phyloP scores from a whole-genome alignment of 2,888 invertebrate species.

The Drosophila kuntzei region DNA sequence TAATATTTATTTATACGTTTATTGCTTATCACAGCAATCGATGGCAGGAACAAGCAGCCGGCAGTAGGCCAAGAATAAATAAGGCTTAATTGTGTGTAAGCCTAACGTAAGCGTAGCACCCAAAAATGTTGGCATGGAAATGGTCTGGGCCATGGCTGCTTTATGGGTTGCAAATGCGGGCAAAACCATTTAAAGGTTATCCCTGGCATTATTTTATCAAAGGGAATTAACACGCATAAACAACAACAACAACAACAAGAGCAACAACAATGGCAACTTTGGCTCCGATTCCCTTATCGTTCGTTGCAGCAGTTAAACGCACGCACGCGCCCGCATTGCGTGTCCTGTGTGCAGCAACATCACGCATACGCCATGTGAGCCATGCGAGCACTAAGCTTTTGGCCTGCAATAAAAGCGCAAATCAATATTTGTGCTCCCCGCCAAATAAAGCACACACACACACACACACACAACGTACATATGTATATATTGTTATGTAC shows the following conservation, averaged over 20 bases:
- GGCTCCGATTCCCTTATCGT: slow-evolving; percentile 61
- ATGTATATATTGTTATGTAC: no score
- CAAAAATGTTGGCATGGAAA: slow-evolving; percentile 38
- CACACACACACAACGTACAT: neutral
- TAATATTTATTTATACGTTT: slow-evolving; percentile 81
- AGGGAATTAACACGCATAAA: slow-evolving; percentile 82
- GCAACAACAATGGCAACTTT: slow-evolving; percentile 4
- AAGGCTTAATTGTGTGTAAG: slow-evolving; percentile 78
- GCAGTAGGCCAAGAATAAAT: slow-evolving; percentile 71
- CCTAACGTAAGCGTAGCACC: slow-evolving; percentile 41
- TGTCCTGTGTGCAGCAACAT: slow-evolving; percentile 48
- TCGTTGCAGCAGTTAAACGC: slow-evolving; percentile 75
- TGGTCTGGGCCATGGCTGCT: slow-evolving; percentile 28
- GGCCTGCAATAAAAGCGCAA: slow-evolving; percentile 68
- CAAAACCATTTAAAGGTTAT: slow-evolving; percentile 80
- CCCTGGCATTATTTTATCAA: slow-evolving; percentile 81
- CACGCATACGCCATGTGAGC: slow-evolving; percentile 59
- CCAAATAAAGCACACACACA: slow-evolving; percentile 10
- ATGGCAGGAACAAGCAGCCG: slow-evolving; percentile 40
- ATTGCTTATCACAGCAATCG: slow-evolving; percentile 81
- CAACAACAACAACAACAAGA: slow-evolving; percentile 47
- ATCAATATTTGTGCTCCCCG: slow-evolving; percentile 64
- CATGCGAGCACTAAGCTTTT: slow-evolving; percentile 34
- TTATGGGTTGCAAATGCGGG: slow-evolving; percentile 73
- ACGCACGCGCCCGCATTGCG: slow-evolving; percentile 79